These are phyloP conservation scores for Drosophila chauvacae DNA, from an alignment of 1,140 invertebrate species.

Conservation along the genomic window DNA sequence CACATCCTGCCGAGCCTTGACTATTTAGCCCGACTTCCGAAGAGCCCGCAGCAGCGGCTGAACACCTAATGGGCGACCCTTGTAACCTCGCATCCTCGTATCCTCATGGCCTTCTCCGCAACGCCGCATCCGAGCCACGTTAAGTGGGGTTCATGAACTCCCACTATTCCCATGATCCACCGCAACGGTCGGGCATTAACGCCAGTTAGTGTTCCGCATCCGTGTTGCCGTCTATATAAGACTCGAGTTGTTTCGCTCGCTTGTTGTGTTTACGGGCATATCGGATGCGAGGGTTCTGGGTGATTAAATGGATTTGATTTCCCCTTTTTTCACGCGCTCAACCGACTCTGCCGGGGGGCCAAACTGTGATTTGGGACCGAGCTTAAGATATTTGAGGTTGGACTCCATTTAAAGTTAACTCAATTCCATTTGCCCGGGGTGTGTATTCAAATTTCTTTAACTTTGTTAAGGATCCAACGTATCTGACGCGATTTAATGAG, in stretches of 20 bases:
- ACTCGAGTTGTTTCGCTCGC: constrained; percentile 28
- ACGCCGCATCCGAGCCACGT: constrained; percentile 23
- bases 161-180: constrained; percentile 30
- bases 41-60: constrained; percentile 21
- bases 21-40: constrained; percentile 26
- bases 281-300: constrained; percentile 43
- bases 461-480: constrained; percentile 7
- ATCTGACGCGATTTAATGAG: constrained; percentile 10
- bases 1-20: constrained; percentile 11
- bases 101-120: neutral
- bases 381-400: constrained; percentile 46
- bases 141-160: constrained; percentile 75
- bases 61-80: constrained; percentile 52
- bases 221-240: constrained; percentile 10
- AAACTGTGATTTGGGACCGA: constrained; percentile 34
- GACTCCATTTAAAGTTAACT: constrained; percentile 16
- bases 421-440: constrained; percentile 1
- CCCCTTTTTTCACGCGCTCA: constrained; percentile 35
- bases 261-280: constrained; percentile 36
- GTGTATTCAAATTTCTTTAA: constrained; percentile 24
- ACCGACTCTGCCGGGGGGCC: neutral
- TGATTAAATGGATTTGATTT: constrained; percentile 77
- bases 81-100: neutral
- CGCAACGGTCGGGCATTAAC: constrained; percentile 59
- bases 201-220: constrained; percentile 54